phyloP scores from a whole-genome alignment of 2,888 invertebrate genomes.

The Pterostichus niger region DNA sequence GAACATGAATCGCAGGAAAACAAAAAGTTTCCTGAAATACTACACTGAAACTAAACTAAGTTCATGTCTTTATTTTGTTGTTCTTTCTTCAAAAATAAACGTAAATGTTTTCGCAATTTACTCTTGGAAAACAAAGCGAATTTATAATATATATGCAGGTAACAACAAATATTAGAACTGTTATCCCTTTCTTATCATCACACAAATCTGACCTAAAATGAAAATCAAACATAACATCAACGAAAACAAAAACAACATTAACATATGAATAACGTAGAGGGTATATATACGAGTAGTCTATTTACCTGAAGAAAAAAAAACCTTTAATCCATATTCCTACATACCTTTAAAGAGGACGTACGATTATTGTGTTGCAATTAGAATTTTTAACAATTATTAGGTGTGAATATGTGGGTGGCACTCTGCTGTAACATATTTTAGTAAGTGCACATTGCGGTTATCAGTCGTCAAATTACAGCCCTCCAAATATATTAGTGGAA shows the following conservation, averaged over 20 bases:
- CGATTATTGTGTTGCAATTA: too few species aligned
- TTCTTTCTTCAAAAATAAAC: background rate
- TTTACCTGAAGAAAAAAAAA: too few species aligned
- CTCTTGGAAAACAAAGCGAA: slow-evolving; percentile 14
- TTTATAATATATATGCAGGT: slow-evolving; percentile 21
- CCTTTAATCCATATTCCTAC: too few species aligned
- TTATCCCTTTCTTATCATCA: slow-evolving; percentile 20
- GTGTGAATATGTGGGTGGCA: too few species aligned
- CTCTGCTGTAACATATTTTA: too few species aligned
- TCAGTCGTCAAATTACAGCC: too few species aligned
- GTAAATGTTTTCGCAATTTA: slow-evolving; percentile 4
- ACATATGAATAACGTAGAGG: slow-evolving; percentile 9
- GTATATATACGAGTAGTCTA: too few species aligned
- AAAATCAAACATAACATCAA: slow-evolving; percentile 38
- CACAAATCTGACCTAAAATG: slow-evolving; percentile 41
- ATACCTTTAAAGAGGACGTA: too few species aligned
- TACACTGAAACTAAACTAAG: slow-evolving; percentile 15
- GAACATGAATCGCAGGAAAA: slow-evolving; percentile 13
- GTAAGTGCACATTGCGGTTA: too few species aligned
- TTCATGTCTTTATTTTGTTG: slow-evolving; percentile 24
- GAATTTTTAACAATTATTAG: too few species aligned
- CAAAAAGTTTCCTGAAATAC: slow-evolving; percentile 2
- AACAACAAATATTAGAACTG: slow-evolving; percentile 22
- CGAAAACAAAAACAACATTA: slow-evolving; percentile 44
- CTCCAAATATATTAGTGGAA: too few species aligned